Base-by-base conservation (phyloP, 2,888 invertebrate genomes). In the Cancer borealis region DNA sequence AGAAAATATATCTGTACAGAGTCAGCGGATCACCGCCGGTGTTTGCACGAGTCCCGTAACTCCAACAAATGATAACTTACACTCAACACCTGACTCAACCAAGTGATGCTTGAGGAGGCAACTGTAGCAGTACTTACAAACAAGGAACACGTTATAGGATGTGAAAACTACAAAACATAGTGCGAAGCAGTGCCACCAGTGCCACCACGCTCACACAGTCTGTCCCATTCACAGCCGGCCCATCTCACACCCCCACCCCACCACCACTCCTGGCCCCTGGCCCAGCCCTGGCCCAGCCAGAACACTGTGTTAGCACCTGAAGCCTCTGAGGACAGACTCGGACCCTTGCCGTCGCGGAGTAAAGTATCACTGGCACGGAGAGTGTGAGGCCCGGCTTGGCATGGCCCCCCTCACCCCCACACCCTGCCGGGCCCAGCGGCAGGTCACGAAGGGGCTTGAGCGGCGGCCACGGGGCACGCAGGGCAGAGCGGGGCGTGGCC, bases 21-120 rank as follows among this genome's bases (percentile, higher is more conserved):
- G 73, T 84, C 92, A 90, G 91, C 47, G 45, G 30, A 92, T 54
- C 89, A 89, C 88, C 88, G 88, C 66, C 46, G 49, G 47, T 47
- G 88, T 91, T 92, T 94, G 94, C 94, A 94, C 92, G 90, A 94
- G 94, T 92, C 94, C 92, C 90, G 60, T 91, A 60, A 92, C 47
- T 88, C 49, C 91, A 79, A 94, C 66, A 90, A 88, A 87, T 92
- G 88, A 93, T 92, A 93, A 92, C 73, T 88, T 87, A 92, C 92
- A 93, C 39, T 17, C 30, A 66, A 92, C 92, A 93, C 39, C 30
- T 17, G 92, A 94, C 94, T 92, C 88, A 94, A 94, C 91, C 54
- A 92, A 92, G 46, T 60, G 84, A 66, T 26, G 84, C 91, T 79
- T 90, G 90, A 84, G 92, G 60, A 45, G 54, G 39, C 45, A 60